Evolutionary conservation across 2,113 vertebrate genomes (phyloP).

Genomic region (Zeus faber): DNA sequence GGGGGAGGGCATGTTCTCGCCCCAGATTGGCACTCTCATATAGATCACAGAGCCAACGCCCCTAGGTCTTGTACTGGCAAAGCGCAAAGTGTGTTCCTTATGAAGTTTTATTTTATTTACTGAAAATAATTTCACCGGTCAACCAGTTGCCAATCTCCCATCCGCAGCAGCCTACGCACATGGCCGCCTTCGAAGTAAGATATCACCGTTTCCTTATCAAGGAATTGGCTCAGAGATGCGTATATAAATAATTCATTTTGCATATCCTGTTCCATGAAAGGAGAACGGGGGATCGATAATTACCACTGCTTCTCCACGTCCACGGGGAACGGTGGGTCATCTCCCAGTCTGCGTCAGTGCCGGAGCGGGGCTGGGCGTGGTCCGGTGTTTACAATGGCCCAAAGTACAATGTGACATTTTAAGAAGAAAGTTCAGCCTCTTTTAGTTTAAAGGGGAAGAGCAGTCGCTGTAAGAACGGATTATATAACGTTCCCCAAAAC

Average conservation of each 20-base stretch:
- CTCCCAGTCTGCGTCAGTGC: slow-evolving; percentile 4
- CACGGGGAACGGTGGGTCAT: slow-evolving; percentile 7
- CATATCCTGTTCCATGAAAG: slow-evolving; percentile 50
- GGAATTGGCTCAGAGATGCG: slow-evolving; percentile 4
- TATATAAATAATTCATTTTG: slow-evolving; percentile 60
- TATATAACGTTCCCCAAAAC: too few species aligned
- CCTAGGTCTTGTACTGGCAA: background rate
- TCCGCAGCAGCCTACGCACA: background rate
- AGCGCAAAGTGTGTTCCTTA: background rate
- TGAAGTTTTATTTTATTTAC: background rate
- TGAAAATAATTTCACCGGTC: background rate
- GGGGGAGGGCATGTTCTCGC: slow-evolving; percentile 1
- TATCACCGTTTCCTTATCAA: background rate
- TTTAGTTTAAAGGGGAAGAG: too few species aligned
- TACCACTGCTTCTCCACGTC: slow-evolving; percentile 12
- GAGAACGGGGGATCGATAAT: slow-evolving; percentile 42
- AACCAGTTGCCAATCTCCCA: background rate
- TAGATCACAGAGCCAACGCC: background rate
- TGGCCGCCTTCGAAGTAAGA: too few species aligned
- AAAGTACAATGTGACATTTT: slow-evolving; percentile 1
- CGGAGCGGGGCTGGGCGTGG: slow-evolving; percentile 14
- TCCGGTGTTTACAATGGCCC: slow-evolving; percentile 25
- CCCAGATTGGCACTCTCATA: background rate
- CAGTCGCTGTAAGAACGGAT: too few species aligned
- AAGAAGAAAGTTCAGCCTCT: too few species aligned